Evolutionary conservation across 1,140 invertebrate species (phyloP), one percentile per base, ranked within the genome.

Genomic region (Hylyphantes graminicola): DNA sequence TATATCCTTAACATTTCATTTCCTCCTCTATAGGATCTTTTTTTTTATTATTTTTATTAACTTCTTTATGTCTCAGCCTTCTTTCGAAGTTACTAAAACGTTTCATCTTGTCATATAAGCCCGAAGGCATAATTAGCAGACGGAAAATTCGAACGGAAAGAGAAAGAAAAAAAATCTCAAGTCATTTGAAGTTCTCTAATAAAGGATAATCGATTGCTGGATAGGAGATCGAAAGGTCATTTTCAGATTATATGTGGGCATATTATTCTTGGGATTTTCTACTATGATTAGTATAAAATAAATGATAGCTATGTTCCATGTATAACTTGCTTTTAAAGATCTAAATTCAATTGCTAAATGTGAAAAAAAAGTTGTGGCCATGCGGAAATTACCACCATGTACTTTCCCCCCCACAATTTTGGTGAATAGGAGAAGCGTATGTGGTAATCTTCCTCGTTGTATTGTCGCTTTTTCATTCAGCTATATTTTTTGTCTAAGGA

Each of bases 101-200:
- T 55, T 78, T 63, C 63, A 67, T 78, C 63, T 53, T 78, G 50
- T 21, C 63, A 78, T 50, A 64, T 54, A 67, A 55, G 61, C 76
- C 63, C 7, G 51, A 55, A 15, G 76, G 76, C 48, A 67, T 67
- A 63, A 78, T 78, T 78, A 78, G 50, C 76, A 55, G 63, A 65
- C 54, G 76, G 76, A 78, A 67, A 78, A 67, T 78, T 78, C 63
- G 55, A 78, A 65, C 15, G 53, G 19, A 78, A 53, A 78, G 63
- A 67, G 35, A 15, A 19, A 61, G 55, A 54, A 78, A 67, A 78
- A 67, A 19, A 50, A 35, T 5, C 35, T 35, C 35, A 35, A 35
- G 35, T 5, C 35, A 35, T 35, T 35, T 35, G 35, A 35, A 35
- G 35, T 35, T 35, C 35, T 65, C 67, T 78, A 51, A 78, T 67